Evolutionary conservation across 2,888 invertebrate genomes (phyloP).

Genomic region (Helleia helle): DNA sequence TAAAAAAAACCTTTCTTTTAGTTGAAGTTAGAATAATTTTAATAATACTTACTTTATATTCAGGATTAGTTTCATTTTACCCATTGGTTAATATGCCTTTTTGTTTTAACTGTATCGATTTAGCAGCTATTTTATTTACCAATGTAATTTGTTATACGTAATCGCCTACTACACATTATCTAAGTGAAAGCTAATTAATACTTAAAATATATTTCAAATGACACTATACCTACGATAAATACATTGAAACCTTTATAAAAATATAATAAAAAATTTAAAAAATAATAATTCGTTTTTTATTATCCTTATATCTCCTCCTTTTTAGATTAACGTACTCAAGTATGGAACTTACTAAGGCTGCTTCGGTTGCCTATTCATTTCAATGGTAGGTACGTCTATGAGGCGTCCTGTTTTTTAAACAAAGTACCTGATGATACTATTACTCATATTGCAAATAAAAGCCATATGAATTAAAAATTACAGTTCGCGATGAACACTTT

Average conservation of each 20-base stretch:
- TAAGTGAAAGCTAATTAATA: conserved; percentile 55
- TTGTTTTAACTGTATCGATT: conserved; percentile 23
- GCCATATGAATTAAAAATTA: too few species aligned
- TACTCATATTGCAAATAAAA: too few species aligned
- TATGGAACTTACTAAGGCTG: too few species aligned
- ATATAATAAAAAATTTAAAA: conserved; percentile 49
- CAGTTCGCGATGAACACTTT: too few species aligned
- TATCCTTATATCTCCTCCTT: conserved; percentile 16
- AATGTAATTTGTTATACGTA: conserved; percentile 51
- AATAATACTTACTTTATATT: conserved; percentile 44
- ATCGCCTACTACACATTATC: conserved; percentile 71
- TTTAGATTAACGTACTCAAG: too few species aligned
- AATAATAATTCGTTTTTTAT: conserved; percentile 39
- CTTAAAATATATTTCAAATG: conserved; percentile 61
- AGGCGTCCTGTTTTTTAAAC: too few species aligned
- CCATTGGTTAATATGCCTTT: conserved; percentile 29
- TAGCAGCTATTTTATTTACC: conserved; percentile 31
- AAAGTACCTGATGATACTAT: too few species aligned
- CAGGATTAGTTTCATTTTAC: conserved; percentile 36
- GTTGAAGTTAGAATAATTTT: conserved; percentile 51
- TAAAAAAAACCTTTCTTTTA: conserved; percentile 62
- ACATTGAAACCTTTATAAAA: conserved; percentile 69
- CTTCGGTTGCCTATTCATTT: too few species aligned
- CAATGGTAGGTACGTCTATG: too few species aligned
- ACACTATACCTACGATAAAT: conserved; percentile 68